Conservation (phyloP, 2,797 vertebrate genomes). For the Lepilemur ruficaudatus region DNA sequence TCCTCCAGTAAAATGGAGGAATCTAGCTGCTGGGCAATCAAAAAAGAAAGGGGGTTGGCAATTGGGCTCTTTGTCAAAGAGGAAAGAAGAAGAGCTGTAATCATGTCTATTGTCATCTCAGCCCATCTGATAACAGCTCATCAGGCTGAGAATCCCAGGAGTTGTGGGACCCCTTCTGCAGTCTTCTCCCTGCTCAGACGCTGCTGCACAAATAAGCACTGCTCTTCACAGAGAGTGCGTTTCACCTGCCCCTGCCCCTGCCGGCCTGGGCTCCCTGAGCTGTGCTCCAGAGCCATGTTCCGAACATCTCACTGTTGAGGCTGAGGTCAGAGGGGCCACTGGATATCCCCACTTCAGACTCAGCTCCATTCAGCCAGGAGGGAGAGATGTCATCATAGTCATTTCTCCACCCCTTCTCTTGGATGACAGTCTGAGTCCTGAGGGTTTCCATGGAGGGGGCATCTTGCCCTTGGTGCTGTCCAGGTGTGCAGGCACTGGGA, state of each 20-base stretch:
- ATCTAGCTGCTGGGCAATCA: neutral
- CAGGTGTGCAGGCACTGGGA: neutral
- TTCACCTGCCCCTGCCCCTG: rapidly evolving
- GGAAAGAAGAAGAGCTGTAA: constrained; percentile 62
- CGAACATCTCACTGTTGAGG: neutral
- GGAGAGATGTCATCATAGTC: neutral
- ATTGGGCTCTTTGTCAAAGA: constrained; percentile 57
- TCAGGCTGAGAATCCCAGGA: neutral
- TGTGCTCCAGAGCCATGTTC: neutral
- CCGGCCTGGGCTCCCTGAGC: neutral
- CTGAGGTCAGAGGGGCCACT: neutral
- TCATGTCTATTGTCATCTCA: constrained; percentile 61
- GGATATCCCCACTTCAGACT: neutral
- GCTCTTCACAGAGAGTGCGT: neutral
- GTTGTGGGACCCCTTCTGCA: neutral
- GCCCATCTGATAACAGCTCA: constrained; percentile 37
- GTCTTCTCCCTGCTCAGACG: neutral
- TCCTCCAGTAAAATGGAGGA: neutral
- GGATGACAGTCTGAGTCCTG: neutral
- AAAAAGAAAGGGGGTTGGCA: neutral
- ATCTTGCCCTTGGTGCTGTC: neutral
- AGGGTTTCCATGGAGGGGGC: neutral
- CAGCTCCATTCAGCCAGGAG: neutral
- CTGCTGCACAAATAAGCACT: neutral
- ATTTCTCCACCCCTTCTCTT: neutral